Percentiles rank a stretch among this genome's conserved stretches.
Conservation (phyloP, 1,140 invertebrate species). For the Lasioglossum albipes region DNA sequence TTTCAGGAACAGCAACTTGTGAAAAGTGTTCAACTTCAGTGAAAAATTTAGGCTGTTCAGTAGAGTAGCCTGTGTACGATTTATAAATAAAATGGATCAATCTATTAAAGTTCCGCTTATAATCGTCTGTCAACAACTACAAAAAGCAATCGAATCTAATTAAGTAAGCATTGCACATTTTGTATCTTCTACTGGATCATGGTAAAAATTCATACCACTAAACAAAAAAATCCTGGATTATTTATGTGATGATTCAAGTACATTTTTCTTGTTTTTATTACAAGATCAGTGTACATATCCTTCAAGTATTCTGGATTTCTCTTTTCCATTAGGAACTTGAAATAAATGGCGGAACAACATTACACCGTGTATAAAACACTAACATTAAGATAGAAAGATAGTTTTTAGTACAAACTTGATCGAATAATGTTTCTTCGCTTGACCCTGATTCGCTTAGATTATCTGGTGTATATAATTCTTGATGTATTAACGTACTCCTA, state of each 20-base stretch:
- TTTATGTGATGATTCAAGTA: constrained; percentile 65
- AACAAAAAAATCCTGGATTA: constrained; percentile 68
- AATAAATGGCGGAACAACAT: background rate
- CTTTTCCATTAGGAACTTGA: constrained; percentile 6
- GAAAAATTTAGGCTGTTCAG: constrained; percentile 34
- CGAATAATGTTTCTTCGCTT: constrained; percentile 50
- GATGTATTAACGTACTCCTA: constrained; percentile 15
- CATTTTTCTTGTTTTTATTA: constrained; percentile 62
- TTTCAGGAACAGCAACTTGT: constrained; percentile 41
- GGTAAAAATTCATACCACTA: constrained; percentile 49
- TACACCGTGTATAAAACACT: background rate
- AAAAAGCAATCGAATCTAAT: constrained; percentile 31
- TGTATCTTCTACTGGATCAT: background rate
- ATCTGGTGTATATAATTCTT: background rate
- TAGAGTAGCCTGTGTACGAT: constrained; percentile 33
- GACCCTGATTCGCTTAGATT: constrained; percentile 52
- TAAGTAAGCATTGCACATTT: constrained; percentile 8
- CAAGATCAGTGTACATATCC: constrained; percentile 55
- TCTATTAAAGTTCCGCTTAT: constrained; percentile 46
- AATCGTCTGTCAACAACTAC: constrained; percentile 63
- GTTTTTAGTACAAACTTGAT: constrained; percentile 8
- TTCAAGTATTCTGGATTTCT: constrained; percentile 56
- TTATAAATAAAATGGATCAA: constrained; percentile 59
- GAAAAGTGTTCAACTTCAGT: constrained; percentile 59
- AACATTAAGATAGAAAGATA: background rate